Base-by-base conservation (phyloP, 1,140 invertebrate species). In the Bombus terrestris region DNA sequence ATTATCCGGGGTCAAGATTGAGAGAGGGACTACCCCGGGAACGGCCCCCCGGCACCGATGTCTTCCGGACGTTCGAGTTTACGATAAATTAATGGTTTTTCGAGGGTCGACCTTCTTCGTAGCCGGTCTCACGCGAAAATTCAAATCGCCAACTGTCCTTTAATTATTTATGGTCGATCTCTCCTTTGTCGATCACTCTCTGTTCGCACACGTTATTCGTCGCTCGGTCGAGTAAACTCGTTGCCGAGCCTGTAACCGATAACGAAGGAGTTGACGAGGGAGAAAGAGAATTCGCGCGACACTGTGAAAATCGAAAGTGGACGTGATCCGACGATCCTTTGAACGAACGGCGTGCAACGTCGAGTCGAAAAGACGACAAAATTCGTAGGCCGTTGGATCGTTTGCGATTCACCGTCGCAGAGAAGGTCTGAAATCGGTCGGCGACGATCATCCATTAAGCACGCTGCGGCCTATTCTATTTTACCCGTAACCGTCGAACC, bases 1-100 rank as follows among this genome's bases (percentile, higher is more conserved):
- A 94, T 94, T 94, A 94, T 92, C 92, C 91, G 77, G 92, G 93
- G 93, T 94, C 93, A 93, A 94, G 93, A 93, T 93, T 91, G 78
- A 85, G 80, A 86, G 88, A 91, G 64, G 32, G 64, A 66, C 78
- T 59, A 59, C 3, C 28, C 62, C 83, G 78, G 82, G 83, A 76
- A 83, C 66, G 69, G 77, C 79, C 78, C 74, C 81, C 72, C 75
- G 37, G 72, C 39, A 71, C 71, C 86, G 41, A 53, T 71, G 66
- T 87, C 80, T 73, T 57, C 68, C 73, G 43, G 80, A 76, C 85
- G 86, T 88, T 86, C 88, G 83, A 91, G 90, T 94, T 93, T 92
- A 92, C 92, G 92, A 93, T 91, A 92, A 93, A 94, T 94, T 94
- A 94, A 94, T 94, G 92, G 92, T 92, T 92, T 93, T 91, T 68